These are phyloP conservation scores for Lepidochitona cinerea DNA, from an alignment of 2,888 invertebrate genomes.

Conservation along the genomic window DNA sequence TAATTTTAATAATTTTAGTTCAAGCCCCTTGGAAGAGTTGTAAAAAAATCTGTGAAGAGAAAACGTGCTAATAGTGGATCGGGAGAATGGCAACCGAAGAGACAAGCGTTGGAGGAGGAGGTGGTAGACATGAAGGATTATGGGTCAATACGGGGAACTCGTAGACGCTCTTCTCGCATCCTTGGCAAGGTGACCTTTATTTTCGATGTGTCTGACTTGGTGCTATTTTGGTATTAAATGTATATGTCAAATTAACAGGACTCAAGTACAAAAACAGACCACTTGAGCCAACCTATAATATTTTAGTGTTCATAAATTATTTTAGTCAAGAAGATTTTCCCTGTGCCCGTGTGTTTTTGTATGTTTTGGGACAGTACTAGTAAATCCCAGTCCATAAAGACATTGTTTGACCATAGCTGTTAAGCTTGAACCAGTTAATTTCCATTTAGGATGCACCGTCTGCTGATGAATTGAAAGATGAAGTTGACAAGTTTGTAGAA, in stretches of 20 bases:
- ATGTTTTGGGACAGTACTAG: no score
- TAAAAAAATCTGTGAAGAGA: slow-evolving; percentile 3
- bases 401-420: no score
- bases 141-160: slow-evolving; percentile 37
- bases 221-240: no score
- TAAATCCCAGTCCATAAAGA: no score
- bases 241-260: no score
- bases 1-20: no score
- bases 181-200: slow-evolving; percentile 36
- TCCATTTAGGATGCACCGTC: slow-evolving; percentile 10
- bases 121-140: slow-evolving; percentile 20
- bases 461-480: slow-evolving; percentile 25
- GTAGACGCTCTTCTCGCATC: slow-evolving; percentile 42
- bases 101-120: not conserved
- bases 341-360: no score
- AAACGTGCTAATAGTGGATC: not conserved
- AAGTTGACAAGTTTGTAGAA: slow-evolving; percentile 29
- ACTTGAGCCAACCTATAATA: no score
- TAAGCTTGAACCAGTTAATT: no score
- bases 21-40: slow-evolving; percentile 3
- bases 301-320: no score
- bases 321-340: no score
- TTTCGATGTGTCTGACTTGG: not conserved
- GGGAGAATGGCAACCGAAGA: not conserved
- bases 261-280: no score